Percentiles rank a stretch among this genome's conserved stretches.
Evolutionary conservation across 2,113 vertebrate genomes (phyloP).

Genomic region (Amazona vittata): DNA sequence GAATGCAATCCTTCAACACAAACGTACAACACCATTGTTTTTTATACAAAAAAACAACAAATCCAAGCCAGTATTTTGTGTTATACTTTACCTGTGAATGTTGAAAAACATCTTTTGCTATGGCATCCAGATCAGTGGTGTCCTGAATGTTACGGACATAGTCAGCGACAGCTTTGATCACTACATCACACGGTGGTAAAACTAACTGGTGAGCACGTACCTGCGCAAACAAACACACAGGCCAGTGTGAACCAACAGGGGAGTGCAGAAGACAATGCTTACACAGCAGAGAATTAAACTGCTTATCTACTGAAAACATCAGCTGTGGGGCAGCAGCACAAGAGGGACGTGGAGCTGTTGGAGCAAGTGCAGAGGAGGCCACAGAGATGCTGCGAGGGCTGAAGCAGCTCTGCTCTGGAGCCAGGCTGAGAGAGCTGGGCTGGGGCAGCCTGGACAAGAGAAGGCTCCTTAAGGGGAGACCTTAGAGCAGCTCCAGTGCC

Average conservation of each 20-base stretch:
- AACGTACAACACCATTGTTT: rapidly evolving
- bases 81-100: conserved; percentile 86
- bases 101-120: conserved; percentile 94
- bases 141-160: conserved; percentile 92
- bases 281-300: background rate
- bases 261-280: background rate
- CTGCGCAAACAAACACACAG: conserved; percentile 65
- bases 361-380: background rate
- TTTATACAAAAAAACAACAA: background rate
- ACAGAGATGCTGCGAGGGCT: background rate
- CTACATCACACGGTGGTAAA: conserved; percentile 93
- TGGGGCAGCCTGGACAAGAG: background rate
- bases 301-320: background rate
- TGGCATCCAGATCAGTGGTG: conserved; percentile 87
- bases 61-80: background rate
- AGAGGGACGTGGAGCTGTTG: background rate
- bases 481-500: too few species aligned
- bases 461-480: background rate
- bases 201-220: conserved; percentile 96
- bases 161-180: conserved; percentile 93
- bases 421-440: background rate
- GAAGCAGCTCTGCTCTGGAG: background rate
- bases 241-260: background rate
- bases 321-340: background rate
- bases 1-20: background rate